phyloP scores from a whole-genome alignment of 2,888 invertebrate species.

The Diarsia brunnea region DNA sequence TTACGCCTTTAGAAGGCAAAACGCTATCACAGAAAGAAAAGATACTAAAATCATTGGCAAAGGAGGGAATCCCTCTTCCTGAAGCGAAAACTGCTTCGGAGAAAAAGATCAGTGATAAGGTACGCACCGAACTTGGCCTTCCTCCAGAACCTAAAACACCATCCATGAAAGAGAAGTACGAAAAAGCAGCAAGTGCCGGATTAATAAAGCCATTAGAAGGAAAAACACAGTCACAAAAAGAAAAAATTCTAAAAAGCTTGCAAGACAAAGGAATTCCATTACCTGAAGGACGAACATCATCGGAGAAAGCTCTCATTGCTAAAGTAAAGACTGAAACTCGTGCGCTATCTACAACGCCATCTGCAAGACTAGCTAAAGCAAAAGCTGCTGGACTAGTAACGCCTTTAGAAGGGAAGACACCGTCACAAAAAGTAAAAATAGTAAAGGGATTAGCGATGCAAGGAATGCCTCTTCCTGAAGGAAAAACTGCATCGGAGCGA shows the following conservation, averaged over 20 bases:
- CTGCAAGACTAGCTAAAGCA: constrained; percentile 20
- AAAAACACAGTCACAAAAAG: constrained; percentile 33
- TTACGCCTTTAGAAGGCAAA: constrained; percentile 50
- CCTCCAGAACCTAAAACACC: constrained; percentile 46
- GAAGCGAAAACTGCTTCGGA: constrained; percentile 48
- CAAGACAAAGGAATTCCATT: constrained; percentile 32
- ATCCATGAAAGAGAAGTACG: constrained; percentile 34
- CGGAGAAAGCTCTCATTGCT: constrained; percentile 63
- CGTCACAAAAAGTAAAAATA: constrained; percentile 66
- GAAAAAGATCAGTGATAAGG: constrained; percentile 29
- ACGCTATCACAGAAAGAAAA: constrained; percentile 38
- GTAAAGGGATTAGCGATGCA: constrained; percentile 56
- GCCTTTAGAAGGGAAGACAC: constrained; percentile 53
- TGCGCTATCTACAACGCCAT: neutral
- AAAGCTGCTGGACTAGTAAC: constrained; percentile 59
- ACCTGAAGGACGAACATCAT: constrained; percentile 49
- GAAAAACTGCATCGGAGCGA: constrained; percentile 29
- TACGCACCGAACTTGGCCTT: constrained; percentile 42
- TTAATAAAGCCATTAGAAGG: constrained; percentile 40
- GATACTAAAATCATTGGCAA: constrained; percentile 45
- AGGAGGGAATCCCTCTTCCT: constrained; percentile 44
- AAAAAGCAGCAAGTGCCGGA: constrained; percentile 35
- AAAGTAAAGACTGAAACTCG: constrained; percentile 50
- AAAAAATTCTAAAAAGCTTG: constrained; percentile 31
- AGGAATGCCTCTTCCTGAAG: constrained; percentile 62